Percentiles rank a stretch among this genome's conserved stretches.
Conservation (phyloP, 2,113 vertebrate species). For the Camelus dromedarius region DNA sequence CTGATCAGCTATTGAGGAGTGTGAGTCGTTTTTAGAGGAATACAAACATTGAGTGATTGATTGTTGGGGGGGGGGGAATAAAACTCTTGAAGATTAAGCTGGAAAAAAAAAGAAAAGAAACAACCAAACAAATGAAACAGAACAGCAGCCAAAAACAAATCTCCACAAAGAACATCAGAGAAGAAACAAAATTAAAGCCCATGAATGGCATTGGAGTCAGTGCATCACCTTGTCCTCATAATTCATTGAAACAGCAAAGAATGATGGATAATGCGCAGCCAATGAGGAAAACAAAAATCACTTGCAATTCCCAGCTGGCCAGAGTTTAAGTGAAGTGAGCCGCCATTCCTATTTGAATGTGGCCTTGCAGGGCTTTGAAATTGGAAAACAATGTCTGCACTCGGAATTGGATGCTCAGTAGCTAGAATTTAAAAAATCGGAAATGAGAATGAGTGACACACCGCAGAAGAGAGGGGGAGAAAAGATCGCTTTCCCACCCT, state of each 20-base stretch:
- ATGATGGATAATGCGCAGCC: slow-evolving; percentile 65
- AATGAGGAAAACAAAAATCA: slow-evolving; percentile 61
- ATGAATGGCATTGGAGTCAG: slow-evolving; percentile 27
- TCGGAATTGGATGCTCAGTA: slow-evolving; percentile 57
- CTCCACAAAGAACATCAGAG: neutral
- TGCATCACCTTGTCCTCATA: neutral
- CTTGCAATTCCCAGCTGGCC: slow-evolving; percentile 51
- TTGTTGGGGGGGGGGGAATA: neutral
- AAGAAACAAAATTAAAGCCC: neutral
- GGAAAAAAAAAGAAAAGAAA: neutral
- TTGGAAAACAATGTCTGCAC: slow-evolving; percentile 67
- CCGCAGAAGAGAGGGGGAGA: slow-evolving; percentile 44
- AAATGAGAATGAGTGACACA: slow-evolving; percentile 76
- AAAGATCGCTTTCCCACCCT: slow-evolving; percentile 63
- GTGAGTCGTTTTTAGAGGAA: neutral
- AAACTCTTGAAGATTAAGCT: neutral
- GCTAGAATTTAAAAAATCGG: slow-evolving; percentile 74
- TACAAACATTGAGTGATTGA: neutral
- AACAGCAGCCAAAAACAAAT: neutral
- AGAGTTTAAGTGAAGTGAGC: slow-evolving; percentile 74
- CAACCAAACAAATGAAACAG: neutral
- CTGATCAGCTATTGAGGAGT: neutral
- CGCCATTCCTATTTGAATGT: slow-evolving; percentile 70
- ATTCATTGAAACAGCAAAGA: slow-evolving; percentile 57
- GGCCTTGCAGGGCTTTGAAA: slow-evolving; percentile 66